Evolutionary conservation across 2,113 vertebrate genomes (phyloP), one percentile per base, ranked within the genome.

Genomic region (Misgurnus mizolepis): DNA sequence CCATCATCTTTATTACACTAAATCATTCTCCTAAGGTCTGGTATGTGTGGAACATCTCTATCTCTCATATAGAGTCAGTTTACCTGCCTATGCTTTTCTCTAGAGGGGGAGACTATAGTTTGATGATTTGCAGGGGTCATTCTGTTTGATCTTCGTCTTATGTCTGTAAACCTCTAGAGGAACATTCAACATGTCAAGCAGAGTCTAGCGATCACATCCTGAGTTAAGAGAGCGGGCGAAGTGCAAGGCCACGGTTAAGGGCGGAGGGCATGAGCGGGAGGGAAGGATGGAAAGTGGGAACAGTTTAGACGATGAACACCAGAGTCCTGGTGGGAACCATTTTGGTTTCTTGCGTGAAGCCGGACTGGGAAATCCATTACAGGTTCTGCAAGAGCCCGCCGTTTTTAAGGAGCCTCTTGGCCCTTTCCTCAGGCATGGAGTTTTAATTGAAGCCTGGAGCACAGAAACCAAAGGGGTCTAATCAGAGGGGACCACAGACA

Each of bases 61-160:
- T 88, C 82, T 80, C 83, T 83, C 86, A 89, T 89, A 4, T n/a
- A 56, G 55, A 56, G 15, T 56, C 55, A 58, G 55, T 83, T 65
- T 88, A 84, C 12, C 80, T 78, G 81, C 79, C 81, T 80, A 80
- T 58, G 82, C 71, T 84, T 68, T 76, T 75, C 70, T 85, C 81
- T 78, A 14, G 85, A 88, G 79, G 76, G 71, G 60, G 82, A 6
- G 62, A 8, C 77, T 82, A 83, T 12, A 61, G 55, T 65, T 77
- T 40, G 80, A 74, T 76, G 72, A 73, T 81, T 72, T 81, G 75
- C 80, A 69, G 86, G 84, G 86, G 86, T 87, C 90, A 89, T 90
- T 89, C 82, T 88, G 84, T 92, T 87, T 90, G 89, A 90, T 91
- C 89, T 89, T 84, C 72, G 85, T 89, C 86, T 88, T 82, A 80